Conservation (phyloP, 2,888 invertebrate genomes). For the Nephrotoma guestfalica region DNA sequence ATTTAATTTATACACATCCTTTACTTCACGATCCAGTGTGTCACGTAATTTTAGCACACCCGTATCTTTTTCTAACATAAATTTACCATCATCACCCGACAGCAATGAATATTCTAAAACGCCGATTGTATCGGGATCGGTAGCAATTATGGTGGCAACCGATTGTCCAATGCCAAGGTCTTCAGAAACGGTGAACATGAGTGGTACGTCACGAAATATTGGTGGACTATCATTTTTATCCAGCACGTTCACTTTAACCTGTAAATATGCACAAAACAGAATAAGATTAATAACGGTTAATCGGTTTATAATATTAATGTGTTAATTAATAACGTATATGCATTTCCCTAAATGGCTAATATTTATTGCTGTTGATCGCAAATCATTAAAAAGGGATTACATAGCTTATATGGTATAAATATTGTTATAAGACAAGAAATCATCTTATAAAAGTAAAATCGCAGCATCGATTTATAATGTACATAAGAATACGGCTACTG, state of each 20-base stretch:
- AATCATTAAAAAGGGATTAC: not conserved
- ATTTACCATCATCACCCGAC: slow-evolving; percentile 48
- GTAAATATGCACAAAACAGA: slow-evolving; percentile 29
- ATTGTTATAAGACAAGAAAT: not conserved
- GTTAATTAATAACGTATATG: not conserved
- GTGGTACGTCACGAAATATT: slow-evolving; percentile 58
- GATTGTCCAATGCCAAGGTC: slow-evolving; percentile 69
- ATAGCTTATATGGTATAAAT: not conserved
- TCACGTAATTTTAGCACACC: slow-evolving; percentile 63
- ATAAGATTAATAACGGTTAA: not conserved
- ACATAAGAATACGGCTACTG: not conserved
- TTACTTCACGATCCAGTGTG: slow-evolving; percentile 69
- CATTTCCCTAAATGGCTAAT: not conserved
- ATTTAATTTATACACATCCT: slow-evolving; percentile 59
- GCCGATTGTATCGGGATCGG: slow-evolving; percentile 76
- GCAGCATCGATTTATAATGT: not conserved
- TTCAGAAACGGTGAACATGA: slow-evolving; percentile 65
- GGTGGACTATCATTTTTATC: slow-evolving; percentile 96
- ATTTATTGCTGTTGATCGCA: not conserved
- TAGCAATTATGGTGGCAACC: slow-evolving; percentile 61
- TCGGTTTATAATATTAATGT: not conserved
- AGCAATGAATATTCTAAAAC: slow-evolving; percentile 59
- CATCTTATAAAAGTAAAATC: not conserved
- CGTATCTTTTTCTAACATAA: slow-evolving; percentile 52
- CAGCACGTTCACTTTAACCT: slow-evolving; percentile 72